These are phyloP conservation scores for Drosophila fulvimacula DNA, from an alignment of 2,888 invertebrate genomes.

Conservation along the genomic window DNA sequence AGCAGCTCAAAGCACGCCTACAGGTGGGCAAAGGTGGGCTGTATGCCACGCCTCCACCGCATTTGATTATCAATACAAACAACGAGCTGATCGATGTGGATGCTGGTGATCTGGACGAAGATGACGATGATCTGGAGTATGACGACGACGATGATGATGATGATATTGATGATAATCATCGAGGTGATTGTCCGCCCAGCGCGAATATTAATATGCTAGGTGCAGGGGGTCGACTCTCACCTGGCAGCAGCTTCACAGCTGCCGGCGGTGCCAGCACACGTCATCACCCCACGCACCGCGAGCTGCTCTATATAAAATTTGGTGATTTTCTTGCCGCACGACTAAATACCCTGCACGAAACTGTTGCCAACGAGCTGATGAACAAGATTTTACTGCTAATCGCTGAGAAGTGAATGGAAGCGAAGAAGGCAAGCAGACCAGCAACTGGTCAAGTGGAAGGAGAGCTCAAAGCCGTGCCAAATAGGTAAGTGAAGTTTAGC, in stretches of 20 bases:
- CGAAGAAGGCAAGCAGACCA: not conserved
- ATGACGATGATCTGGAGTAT: conserved; percentile 64
- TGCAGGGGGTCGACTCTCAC: conserved; percentile 48
- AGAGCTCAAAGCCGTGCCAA: conserved; percentile 29
- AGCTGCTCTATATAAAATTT: conserved; percentile 82
- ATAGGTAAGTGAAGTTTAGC: conserved; percentile 24
- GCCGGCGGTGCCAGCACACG: conserved; percentile 39
- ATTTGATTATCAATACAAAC: conserved; percentile 68
- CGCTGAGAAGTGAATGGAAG: conserved; percentile 79
- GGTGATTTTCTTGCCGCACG: conserved; percentile 83
- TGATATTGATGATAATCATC: conserved; percentile 31
- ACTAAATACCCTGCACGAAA: conserved; percentile 82
- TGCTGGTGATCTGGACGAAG: conserved; percentile 71
- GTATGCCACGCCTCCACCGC: conserved; percentile 63
- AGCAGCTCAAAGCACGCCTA: conserved; percentile 63
- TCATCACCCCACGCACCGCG: conserved; percentile 71
- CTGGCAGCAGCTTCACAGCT: conserved; percentile 60
- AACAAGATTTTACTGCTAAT: conserved; percentile 82
- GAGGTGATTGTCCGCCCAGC: conserved; percentile 33
- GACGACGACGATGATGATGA: conserved; percentile 64
- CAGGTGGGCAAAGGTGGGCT: conserved; percentile 33
- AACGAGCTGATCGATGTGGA: conserved; percentile 74
- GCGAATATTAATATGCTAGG: conserved; percentile 43
- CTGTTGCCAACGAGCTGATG: conserved; percentile 83
- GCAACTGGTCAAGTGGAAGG: not conserved